These are phyloP conservation scores for Phragmatobia fuliginosa DNA, from an alignment of 2,888 invertebrate genomes.

Conservation along the genomic window DNA sequence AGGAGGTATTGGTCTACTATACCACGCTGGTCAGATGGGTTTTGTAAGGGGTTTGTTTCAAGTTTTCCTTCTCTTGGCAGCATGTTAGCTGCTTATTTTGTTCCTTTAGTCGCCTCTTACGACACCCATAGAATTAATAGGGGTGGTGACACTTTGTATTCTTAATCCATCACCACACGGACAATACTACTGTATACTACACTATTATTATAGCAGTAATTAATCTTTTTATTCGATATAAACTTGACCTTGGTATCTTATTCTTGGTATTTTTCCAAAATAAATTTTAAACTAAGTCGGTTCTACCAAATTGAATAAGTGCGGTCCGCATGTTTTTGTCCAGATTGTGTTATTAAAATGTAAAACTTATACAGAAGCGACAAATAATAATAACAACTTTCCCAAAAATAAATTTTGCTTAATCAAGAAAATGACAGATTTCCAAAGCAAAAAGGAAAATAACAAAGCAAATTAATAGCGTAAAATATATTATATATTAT, in stretches of 20 bases:
- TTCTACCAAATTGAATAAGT: neutral
- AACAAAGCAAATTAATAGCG: neutral
- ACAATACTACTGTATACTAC: too few species aligned
- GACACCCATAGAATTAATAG: too few species aligned
- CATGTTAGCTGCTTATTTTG: too few species aligned
- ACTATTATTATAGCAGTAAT: neutral
- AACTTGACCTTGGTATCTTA: neutral
- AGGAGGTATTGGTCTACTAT: too few species aligned
- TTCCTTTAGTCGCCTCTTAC: too few species aligned
- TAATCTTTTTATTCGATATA: neutral
- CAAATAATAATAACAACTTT: neutral
- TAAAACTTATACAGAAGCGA: too few species aligned
- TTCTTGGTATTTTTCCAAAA: neutral
- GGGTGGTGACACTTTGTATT: too few species aligned
- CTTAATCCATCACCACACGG: too few species aligned
- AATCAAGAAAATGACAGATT: neutral
- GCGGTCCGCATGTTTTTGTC: neutral
- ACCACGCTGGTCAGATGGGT: too few species aligned
- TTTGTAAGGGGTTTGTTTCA: too few species aligned
- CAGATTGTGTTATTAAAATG: neutral
- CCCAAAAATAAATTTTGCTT: neutral
- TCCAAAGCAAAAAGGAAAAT: neutral
- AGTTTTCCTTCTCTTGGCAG: too few species aligned
- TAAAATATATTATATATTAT: too few species aligned
- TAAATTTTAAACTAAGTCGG: neutral